Evolutionary conservation across 1,140 invertebrate species (phyloP), one percentile per base, ranked within the genome.

Genomic region (Oreohelix idahoensis): DNA sequence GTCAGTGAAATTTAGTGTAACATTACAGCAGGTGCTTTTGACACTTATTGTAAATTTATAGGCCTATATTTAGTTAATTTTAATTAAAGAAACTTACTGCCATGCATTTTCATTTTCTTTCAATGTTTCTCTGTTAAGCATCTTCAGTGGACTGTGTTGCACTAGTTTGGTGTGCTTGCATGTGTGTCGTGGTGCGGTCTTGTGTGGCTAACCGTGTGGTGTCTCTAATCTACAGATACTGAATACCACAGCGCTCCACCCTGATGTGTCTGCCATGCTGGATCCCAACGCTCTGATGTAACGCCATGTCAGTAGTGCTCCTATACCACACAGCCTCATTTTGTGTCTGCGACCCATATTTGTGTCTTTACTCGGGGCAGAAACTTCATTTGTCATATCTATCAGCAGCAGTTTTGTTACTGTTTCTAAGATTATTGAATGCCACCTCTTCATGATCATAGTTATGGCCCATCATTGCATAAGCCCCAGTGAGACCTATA

Each of bases 181-280:
- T 36, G 79, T 45, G n/a, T 82, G 71, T 38, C 10, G 36, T 58
- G n/a, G 45, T 74, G 71, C 49, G 29, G 36, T 23, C 51, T 45
- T 82, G 80, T 82, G 80, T 82, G 38, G 69, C 80, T 82, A 82
- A 82, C 80, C 29, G 71, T 82, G 80, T 75, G 80, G 80, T 82
- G 80, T 82, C 80, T 82, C 71, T 75, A 82, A 82, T 82, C 80
- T 82, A 32, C 80, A 82, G 80, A 82, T 82, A 53, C 36, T 82
- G 80, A 70, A 70, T 26, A 51, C 80, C 26, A 63, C 80, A 42
- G 71, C 71, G 23, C 0, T 58, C 29, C 80, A 74, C 51, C 70
- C 39, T n/a, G 70, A 74, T 10, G 70, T 75, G 42, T 69, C 80
- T 53, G 80, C 80, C 71, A 53, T 82, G 69, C 39, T 82, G 80